Evolutionary conservation across 92 coral and sea anemone species (phyloP), one percentile per base, ranked within the genome.

Genomic region (Umimayanthus chanpuru): DNA sequence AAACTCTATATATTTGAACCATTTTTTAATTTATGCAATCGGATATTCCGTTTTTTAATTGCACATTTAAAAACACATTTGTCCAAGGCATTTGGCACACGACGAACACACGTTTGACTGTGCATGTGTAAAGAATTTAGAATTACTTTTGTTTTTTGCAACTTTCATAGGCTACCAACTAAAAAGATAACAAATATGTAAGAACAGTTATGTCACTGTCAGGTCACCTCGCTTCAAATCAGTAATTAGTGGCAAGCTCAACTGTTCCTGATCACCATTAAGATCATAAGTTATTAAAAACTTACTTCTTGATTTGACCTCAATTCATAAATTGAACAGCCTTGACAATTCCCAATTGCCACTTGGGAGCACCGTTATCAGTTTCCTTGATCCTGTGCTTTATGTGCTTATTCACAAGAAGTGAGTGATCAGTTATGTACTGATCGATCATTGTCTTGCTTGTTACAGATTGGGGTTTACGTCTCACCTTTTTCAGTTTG

Each of bases 321-420:
- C 36, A 32, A 32, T 28, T 67, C 11, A 28, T 4, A 11, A 5
- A 28, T 73, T 73, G n/a, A 11, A 30, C 30, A 29, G 40, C 77
- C 44, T 73, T 73, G 77, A 73, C 77, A 73, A 41, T 73, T 73
- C 77, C 44, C 38, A 73, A 40, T 9, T 73, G 30, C 77, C 77
- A 73, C 77, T 73, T 41, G 30, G 77, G 40, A 32, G 10, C 77
- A 40, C 30, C 77, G 16, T 73, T 44, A 36, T 30, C 77, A 73
- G 77, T 73, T 73, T 73, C 77, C 44, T 73, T 73, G 77, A 73
- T 73, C 38, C 77, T 73, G 41, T 73, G 77, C 18, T 73, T 73
- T 73, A 73, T 26, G 18, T 1, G 77, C 77, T 73, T 73, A 73
- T 73, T 73, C 3, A 73, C 77, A 73, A 73, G 77, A 2, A 10